A percentile compares a stretch with the other conserved stretches of the same genome.
phyloP scores from a whole-genome alignment of 2,797 vertebrate species.

The Todus mexicanus region DNA sequence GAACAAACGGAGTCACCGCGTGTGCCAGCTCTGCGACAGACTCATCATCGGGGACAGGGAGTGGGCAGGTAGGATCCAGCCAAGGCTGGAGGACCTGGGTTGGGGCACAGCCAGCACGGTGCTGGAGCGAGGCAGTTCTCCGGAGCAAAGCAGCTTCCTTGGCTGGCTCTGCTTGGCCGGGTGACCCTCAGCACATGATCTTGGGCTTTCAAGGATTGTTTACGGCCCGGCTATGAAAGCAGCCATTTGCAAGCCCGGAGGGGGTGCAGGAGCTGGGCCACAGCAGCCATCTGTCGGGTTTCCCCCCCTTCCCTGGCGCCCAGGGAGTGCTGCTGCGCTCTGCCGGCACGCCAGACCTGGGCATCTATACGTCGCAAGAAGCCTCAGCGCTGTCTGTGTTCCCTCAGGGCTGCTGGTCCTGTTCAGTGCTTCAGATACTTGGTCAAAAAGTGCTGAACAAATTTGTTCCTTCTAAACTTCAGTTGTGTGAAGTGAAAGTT shows the following conservation, averaged over 20 bases:
- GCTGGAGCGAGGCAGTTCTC: neutral
- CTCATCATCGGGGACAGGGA: slow-evolving; percentile 92
- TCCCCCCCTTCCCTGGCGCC: neutral
- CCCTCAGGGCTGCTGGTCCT: neutral
- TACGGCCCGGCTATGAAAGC: slow-evolving; percentile 15
- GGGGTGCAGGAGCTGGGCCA: slow-evolving; percentile 49
- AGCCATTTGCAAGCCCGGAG: slow-evolving; percentile 47
- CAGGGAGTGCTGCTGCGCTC: neutral
- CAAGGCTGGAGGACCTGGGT: neutral
- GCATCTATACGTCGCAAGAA: neutral
- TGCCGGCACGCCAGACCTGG: neutral
- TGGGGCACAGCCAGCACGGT: neutral
- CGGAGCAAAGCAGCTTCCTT: neutral
- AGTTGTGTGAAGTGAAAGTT: neutral
- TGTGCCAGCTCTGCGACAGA: slow-evolving; percentile 85
- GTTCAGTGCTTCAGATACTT: neutral
- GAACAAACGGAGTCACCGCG: slow-evolving; percentile 81
- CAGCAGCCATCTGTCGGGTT: slow-evolving; percentile 65
- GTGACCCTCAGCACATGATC: neutral
- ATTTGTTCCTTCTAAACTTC: neutral
- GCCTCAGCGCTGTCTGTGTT: neutral
- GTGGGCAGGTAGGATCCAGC: slow-evolving; percentile 85
- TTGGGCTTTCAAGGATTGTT: slow-evolving; percentile 30
- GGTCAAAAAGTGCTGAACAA: neutral
- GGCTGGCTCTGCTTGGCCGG: neutral